phyloP scores from a whole-genome alignment of 2,797 vertebrate species.

The Glyptemys insculpta region DNA sequence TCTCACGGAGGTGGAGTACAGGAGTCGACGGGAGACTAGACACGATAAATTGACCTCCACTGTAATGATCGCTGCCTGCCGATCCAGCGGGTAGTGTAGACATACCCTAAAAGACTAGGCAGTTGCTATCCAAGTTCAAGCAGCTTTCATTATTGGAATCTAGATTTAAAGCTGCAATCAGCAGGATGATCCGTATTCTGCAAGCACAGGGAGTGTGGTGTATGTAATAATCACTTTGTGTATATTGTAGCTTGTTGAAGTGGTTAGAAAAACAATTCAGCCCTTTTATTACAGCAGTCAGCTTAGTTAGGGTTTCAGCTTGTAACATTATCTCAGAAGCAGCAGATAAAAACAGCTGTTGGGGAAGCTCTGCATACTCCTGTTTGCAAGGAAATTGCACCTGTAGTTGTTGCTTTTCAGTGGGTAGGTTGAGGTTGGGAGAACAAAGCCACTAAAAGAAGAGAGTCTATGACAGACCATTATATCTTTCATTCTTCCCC shows the following conservation, averaged over 20 bases:
- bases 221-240: conserved; percentile 38
- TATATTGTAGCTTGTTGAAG: conserved; percentile 46
- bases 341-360: conserved; percentile 50
- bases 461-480: conserved; percentile 11
- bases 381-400: neutral
- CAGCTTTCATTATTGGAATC: neutral
- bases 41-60: too few relatives aligned
- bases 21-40: too few relatives aligned
- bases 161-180: conserved; percentile 47
- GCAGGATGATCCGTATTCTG: conserved; percentile 42
- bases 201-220: neutral
- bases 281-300: conserved; percentile 53
- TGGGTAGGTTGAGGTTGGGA: neutral
- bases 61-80: too few relatives aligned
- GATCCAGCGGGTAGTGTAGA: too few relatives aligned
- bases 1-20: too few relatives aligned
- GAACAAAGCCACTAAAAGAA: conserved; percentile 12
- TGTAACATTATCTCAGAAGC: conserved; percentile 29
- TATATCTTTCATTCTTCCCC: conserved; percentile 41
- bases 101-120: neutral
- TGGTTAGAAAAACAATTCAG: conserved; percentile 56
- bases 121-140: conserved; percentile 14
- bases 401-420: conserved; percentile 51
- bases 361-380: conserved; percentile 2
- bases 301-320: conserved; percentile 15